A percentile compares a stretch with the other conserved stretches of the same genome.
Evolutionary conservation across 2,797 vertebrate genomes (phyloP).

Genomic region (Rhabdomys pumilio): DNA sequence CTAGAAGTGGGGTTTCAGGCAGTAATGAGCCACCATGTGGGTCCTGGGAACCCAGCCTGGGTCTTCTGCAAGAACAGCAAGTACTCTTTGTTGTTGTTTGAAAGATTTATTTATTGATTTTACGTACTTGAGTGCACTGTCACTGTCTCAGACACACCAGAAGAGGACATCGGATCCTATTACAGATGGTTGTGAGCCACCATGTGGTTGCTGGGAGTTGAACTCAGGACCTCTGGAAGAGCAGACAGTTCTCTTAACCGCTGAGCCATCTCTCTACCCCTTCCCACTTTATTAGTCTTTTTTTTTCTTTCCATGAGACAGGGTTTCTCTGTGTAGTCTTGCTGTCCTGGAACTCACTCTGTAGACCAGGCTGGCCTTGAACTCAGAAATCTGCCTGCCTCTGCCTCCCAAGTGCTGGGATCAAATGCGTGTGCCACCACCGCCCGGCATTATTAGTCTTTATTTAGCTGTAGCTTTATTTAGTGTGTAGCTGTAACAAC

Average conservation of each 20-base stretch:
- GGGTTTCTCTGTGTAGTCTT: too few species aligned
- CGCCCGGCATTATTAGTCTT: not conserved
- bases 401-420: too few species aligned
- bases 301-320: too few species aligned
- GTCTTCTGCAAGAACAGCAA: not conserved
- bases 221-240: not conserved
- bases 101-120: not conserved
- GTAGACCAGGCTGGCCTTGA: too few species aligned
- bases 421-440: too few species aligned
- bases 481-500: not conserved
- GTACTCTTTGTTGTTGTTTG: not conserved
- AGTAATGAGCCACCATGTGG: not conserved
- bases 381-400: too few species aligned
- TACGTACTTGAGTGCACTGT: not conserved
- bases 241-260: not conserved
- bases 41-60: not conserved
- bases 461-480: not conserved
- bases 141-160: not conserved
- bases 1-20: not conserved
- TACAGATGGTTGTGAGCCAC: not conserved
- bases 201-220: not conserved
- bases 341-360: too few species aligned
- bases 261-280: not conserved
- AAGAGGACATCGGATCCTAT: not conserved
- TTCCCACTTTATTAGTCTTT: not conserved